Base-by-base conservation (phyloP, 2,888 invertebrate species). In the Heliconius cydno region DNA sequence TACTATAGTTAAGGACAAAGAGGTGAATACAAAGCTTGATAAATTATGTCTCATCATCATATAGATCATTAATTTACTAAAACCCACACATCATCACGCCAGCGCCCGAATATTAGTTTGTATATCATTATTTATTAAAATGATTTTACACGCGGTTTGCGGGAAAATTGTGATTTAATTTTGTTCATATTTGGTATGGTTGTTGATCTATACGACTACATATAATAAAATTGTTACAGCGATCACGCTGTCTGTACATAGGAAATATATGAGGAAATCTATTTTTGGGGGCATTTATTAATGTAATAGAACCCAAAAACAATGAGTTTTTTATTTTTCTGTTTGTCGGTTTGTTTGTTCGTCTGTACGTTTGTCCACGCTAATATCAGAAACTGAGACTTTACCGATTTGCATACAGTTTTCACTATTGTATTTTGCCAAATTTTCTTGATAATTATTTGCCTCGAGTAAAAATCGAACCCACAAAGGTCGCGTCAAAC, bases 31-130 rank as follows among this genome's bases (percentile, higher is more conserved):
- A 60, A 60, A 73, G 73, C 73, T 60, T 73, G 38, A 73, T 73
- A 60, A 15, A 73, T 73, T 60, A 38, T 73, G 73, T 73, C 57
- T 13, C 73, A 73, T 73, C 73, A 73, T 73, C 38, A 38, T 60
- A 73, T 25, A 60, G 34, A 73, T 73, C 73, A 73, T 73, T 73
- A 73, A 73, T 73, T 73, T 60, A 73, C 73, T 73, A 60, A 60
- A 73, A 73, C 60, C 57, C 38, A 10, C 60, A 38, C 38, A 60
- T 73, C 73, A 73, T 73, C 73, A 73, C 73, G 73, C 19, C 73
- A 38, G 60, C 19, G 4, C 30, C 73, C 60, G 60, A 60, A 57
- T 73, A 60, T 60, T 38, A 60, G 25, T 73, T 73, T 34, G 15
- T 60, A 38, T 38, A 60, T 38, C 7, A 73, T 73, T 73, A 73